A percentile compares a stretch with the other conserved stretches of the same genome.
Conservation (phyloP, 2,113 vertebrate species). For the Fregetta grallaria region DNA sequence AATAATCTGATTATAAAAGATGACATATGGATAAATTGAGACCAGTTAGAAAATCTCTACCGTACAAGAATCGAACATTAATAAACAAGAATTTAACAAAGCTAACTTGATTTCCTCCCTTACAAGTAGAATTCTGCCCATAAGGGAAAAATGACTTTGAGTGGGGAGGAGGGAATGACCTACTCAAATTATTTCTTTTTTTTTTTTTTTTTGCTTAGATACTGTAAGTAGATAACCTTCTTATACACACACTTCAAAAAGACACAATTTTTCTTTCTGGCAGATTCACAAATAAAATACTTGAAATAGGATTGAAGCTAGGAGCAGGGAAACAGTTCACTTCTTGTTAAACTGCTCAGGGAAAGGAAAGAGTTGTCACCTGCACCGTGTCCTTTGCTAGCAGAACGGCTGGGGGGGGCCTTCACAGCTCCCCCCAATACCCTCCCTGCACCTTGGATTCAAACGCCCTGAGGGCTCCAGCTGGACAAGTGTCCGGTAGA, state of each 20-base stretch:
- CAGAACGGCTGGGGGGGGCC: not conserved
- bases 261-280: not conserved
- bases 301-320: not conserved
- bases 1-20: not conserved
- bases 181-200: not conserved
- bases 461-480: not conserved
- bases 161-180: not conserved
- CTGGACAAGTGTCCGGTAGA: not conserved
- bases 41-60: not conserved
- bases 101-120: not conserved
- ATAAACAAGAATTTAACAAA: not conserved
- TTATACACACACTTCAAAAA: not conserved
- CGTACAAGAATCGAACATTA: not conserved
- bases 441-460: rapidly evolving
- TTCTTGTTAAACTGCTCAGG: not conserved
- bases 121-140: not conserved
- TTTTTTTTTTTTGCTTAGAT: not conserved
- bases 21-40: not conserved
- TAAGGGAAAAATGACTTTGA: not conserved
- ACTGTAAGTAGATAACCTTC: not conserved
- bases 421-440: not conserved
- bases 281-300: not conserved
- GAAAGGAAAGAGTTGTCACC: not conserved
- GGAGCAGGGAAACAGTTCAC: not conserved
- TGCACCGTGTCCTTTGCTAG: not conserved